Evolutionary conservation across 2,113 vertebrate genomes (phyloP).

Genomic region (Pimephales promelas): DNA sequence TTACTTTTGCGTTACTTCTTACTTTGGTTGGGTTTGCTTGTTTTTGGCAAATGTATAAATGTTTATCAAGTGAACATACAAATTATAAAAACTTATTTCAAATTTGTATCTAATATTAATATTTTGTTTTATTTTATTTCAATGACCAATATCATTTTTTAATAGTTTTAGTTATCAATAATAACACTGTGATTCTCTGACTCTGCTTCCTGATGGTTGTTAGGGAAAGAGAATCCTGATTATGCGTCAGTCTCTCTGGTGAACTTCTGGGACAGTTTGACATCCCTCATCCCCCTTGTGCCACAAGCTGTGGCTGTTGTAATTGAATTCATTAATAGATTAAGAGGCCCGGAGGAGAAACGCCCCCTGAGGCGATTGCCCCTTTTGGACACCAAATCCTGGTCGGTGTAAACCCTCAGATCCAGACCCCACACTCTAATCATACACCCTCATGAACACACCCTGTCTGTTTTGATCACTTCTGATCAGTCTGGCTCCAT

Average conservation of each 20-base stretch:
- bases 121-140: constrained; percentile 9
- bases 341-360: constrained; percentile 44
- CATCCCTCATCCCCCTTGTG: constrained; percentile 40
- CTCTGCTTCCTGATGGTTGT: background rate
- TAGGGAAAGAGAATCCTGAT: constrained; percentile 24
- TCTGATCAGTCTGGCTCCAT: constrained; percentile 47
- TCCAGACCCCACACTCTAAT: background rate
- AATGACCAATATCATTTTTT: background rate
- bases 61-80: too few relatives aligned
- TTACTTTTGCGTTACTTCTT: too few relatives aligned
- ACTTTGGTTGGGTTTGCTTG: too few relatives aligned
- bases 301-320: constrained; percentile 30
- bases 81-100: background rate
- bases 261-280: constrained; percentile 18
- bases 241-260: constrained; percentile 39
- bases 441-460: background rate
- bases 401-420: background rate
- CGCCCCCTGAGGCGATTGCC: constrained; percentile 34
- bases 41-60: too few relatives aligned
- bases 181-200: background rate
- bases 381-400: constrained; percentile 42
- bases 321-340: constrained; percentile 62
- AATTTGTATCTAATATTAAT: background rate
- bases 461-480: constrained; percentile 20
- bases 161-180: too few relatives aligned